Base-by-base conservation (phyloP, 2,888 invertebrate genomes). In the Rapana venosa region DNA sequence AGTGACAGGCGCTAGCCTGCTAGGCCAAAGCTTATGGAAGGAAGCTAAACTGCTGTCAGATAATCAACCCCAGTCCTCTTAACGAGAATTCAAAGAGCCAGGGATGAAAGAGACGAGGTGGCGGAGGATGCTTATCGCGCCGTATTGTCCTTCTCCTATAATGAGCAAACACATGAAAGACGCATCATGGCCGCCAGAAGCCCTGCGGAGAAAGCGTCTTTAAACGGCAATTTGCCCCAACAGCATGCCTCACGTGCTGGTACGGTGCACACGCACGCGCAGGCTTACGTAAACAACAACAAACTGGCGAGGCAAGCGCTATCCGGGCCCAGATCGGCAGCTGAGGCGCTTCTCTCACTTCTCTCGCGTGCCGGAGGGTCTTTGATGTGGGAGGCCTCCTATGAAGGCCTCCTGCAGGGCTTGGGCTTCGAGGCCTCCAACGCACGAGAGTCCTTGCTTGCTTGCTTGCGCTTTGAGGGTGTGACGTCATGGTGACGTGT, bases 261-360 rank as follows among this genome's bases (percentile, higher is more conserved):
- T 32, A 79, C 32, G 32, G 77, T 26, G 77, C 77, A 79, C 77
- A 20, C 77, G 32, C 77, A 79, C 77, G 17, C 77, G 32, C 77
- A 32, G 77, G 13, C 77, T 79, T 79, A 79, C 77, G 32, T 79
- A 79, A 79, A 79, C 77, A 79, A 79, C 77, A 79, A 79, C 77
- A 79, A 79, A 79, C 77, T 79, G 32, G 15, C 32, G 4, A 15
- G 77, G 5, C 17, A 2, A 8, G n/a, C n/a, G 6, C 74, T n/a
- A n/a, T 30, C 74, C 47, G 2, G 47, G 47, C 47, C 47, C 47
- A 47, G 47, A 47, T 47, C 4, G 47, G 47, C 47, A 47, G 47
- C 47, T 47, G 47, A 47, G 47, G 47, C 47, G 47, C 47, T 47
- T 47, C 47, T 47, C 47, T 47, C 47, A 8, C 47, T 47, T 47